Evolutionary conservation across 1,140 invertebrate species (phyloP).

Genomic region (Drosophila mojavensis): DNA sequence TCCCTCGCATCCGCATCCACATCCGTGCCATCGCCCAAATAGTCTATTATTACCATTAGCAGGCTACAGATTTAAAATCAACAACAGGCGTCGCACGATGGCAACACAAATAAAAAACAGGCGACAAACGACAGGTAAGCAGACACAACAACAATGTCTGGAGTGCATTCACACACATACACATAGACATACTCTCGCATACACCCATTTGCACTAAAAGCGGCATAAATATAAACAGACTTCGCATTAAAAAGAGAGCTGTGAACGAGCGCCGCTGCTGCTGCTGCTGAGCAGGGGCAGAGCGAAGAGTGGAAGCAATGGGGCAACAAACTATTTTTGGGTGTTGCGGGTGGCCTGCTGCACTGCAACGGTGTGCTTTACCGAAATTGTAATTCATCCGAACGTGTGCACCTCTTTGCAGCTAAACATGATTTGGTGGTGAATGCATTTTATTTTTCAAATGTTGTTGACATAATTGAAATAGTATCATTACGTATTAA

Average conservation of each 20-base stretch:
- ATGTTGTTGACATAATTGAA: slow-evolving; percentile 9
- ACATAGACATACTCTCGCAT: slow-evolving; percentile 22
- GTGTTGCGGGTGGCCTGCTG: neutral
- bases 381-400: neutral
- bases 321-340: neutral
- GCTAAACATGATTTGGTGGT: no score
- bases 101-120: slow-evolving; percentile 26
- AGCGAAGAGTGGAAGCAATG: neutral
- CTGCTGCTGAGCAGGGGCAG: neutral
- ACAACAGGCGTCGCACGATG: slow-evolving; percentile 55
- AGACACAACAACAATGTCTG: slow-evolving; percentile 64
- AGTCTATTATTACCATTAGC: slow-evolving; percentile 53
- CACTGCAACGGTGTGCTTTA: neutral
- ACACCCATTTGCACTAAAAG: slow-evolving; percentile 71
- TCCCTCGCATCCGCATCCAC: neutral
- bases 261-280: neutral
- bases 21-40: neutral
- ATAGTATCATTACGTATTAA: slow-evolving; percentile 30
- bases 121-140: slow-evolving; percentile 37
- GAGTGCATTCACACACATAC: slow-evolving; percentile 55
- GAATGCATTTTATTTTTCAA: no score
- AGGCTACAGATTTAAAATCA: slow-evolving; percentile 69
- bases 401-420: neutral
- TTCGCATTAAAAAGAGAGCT: slow-evolving; percentile 39
- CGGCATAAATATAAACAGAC: slow-evolving; percentile 74